These are phyloP conservation scores for Zingel zingel DNA, from an alignment of 2,113 vertebrate species.

Conservation along the genomic window DNA sequence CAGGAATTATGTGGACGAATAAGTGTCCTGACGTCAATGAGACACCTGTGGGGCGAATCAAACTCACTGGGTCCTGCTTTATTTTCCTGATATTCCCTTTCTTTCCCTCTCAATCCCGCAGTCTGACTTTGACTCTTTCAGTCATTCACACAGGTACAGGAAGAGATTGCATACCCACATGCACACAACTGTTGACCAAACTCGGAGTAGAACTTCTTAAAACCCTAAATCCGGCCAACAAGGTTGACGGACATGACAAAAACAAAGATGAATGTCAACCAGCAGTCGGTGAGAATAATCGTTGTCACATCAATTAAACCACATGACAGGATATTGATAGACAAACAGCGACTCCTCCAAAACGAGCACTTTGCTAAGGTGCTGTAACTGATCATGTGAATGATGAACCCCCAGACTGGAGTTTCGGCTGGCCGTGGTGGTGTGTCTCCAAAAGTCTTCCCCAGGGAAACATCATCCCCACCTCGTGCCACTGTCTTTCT, in stretches of 20 bases:
- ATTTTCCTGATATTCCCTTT: background rate
- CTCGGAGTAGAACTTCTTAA: conserved; percentile 1
- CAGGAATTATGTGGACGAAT: conserved; percentile 44
- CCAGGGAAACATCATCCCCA: conserved; percentile 80
- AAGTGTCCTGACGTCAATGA: conserved; percentile 44
- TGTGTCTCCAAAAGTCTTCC: conserved; percentile 82
- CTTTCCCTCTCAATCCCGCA: background rate
- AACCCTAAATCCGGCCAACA: background rate
- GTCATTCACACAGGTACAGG: background rate
- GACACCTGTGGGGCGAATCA: conserved; percentile 32
- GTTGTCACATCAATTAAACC: conserved; percentile 39
- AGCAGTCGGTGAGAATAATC: background rate
- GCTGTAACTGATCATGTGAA: conserved; percentile 76
- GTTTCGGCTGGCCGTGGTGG: conserved; percentile 53
- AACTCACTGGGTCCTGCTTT: background rate
- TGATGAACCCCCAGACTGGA: conserved; percentile 69
- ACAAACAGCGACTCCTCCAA: conserved; percentile 41
- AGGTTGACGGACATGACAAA: background rate
- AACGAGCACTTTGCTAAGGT: conserved; percentile 52
- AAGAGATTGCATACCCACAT: background rate
- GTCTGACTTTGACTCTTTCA: background rate
- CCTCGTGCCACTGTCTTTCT: conserved; percentile 78
- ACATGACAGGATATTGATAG: conserved; percentile 31
- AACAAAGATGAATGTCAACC: background rate
- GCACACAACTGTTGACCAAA: background rate